Percentiles rank a stretch among this genome's conserved stretches.
phyloP scores from a whole-genome alignment of 2,113 vertebrate genomes.

The Setophaga coronata region DNA sequence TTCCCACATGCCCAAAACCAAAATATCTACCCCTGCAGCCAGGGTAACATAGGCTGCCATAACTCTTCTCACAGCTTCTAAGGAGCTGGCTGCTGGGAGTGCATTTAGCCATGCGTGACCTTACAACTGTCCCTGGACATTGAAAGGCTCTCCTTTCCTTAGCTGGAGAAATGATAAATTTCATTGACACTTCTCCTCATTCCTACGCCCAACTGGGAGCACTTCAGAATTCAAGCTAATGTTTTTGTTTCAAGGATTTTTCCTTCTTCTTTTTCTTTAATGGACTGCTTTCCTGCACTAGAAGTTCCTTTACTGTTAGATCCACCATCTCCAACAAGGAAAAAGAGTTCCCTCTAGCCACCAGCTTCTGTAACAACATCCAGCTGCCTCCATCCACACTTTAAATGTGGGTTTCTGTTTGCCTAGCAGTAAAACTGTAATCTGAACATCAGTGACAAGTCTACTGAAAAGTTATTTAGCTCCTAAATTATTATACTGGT shows the following conservation, averaged over 20 bases:
- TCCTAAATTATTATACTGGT: conserved; percentile 48
- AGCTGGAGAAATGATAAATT: conserved; percentile 26
- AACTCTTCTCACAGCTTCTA: not conserved
- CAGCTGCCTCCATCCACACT: not conserved
- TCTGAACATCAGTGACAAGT: conserved; percentile 59
- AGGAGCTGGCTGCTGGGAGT: not conserved
- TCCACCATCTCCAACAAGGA: conserved; percentile 33
- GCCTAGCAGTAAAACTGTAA: conserved; percentile 64
- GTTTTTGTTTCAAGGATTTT: conserved; percentile 7
- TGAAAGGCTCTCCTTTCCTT: not conserved
- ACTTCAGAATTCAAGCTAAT: not conserved
- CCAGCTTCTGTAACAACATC: conserved; percentile 20
- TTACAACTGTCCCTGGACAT: not conserved
- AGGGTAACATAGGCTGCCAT: not conserved
- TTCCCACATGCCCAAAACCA: not conserved
- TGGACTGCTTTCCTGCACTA: not conserved
- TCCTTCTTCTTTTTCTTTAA: conserved; percentile 27
- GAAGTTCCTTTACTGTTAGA: not conserved
- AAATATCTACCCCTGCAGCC: conserved; percentile 2
- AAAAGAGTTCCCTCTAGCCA: conserved; percentile 72
- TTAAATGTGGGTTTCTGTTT: conserved; percentile 52
- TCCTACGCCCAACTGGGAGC: not conserved
- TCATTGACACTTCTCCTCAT: not conserved
- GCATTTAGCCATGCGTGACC: not conserved
- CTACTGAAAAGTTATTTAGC: conserved; percentile 46